Base-by-base conservation (phyloP, 2,113 vertebrate species). In the Crotalus helleri region DNA sequence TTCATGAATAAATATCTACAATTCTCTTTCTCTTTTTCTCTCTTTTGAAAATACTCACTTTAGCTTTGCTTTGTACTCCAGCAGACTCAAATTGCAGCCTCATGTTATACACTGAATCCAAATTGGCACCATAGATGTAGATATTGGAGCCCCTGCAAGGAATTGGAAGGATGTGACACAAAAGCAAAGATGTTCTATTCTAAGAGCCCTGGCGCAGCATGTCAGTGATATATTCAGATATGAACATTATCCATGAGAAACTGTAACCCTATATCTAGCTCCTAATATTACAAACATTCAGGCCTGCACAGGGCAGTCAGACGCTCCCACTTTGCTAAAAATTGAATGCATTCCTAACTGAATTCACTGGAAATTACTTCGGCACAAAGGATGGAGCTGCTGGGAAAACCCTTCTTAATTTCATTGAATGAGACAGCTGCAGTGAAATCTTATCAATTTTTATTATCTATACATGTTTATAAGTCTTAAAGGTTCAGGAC, bases 61-160 rank as follows among this genome's bases (percentile, higher is more conserved):
- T 17, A 54, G 92, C 51, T 58, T 91, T 0, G 0, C 95, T 97
- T 3, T 3, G 59, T 33, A 61, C 6, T 0, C 69, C 2, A 0
- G 3, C 3, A 39, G 93, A 85, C 58, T 95, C 95, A 0, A 97
- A 97, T 86, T 5, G 93, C 81, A 97, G 61, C 92, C 93, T 96
- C 90, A 93, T 44, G 0, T 96, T 97, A 94, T 98, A 98, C 1
- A 98, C 98, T 0, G 99, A 99, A 94, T 99, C 98, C 96, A 99
- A 97, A 96, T 99, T 98, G 90, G 97, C 96, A 74, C 99, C 99
- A 3, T 91, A 95, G 89, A 99, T 97, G 44, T 98, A 98, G 93
- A 99, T 96, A 4, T 95, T 97, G 0, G 98, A 99, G 46, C 98
- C 98, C 74, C 99, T 99, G 26, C 0, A 94, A 1, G 89, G 85